A percentile compares a stretch with the other conserved stretches of the same genome.
phyloP scores from a whole-genome alignment of 2,797 vertebrate species.

The Myioborus melanocephalus region DNA sequence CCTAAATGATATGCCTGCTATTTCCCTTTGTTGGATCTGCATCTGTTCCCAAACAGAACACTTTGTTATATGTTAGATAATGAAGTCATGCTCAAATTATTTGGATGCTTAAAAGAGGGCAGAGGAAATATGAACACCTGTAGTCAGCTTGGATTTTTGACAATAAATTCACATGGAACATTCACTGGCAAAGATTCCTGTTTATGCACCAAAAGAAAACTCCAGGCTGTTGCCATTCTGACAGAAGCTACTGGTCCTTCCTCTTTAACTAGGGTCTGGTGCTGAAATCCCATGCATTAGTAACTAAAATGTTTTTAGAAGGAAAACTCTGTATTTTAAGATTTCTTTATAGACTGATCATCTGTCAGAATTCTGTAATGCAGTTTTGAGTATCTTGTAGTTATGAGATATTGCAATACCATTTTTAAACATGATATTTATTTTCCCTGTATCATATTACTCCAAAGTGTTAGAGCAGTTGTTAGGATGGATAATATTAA shows the following conservation, averaged over 20 bases:
- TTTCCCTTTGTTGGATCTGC: neutral
- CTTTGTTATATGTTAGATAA: neutral
- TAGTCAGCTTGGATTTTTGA: neutral
- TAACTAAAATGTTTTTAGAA: neutral
- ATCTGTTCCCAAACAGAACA: neutral
- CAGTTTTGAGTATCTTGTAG: neutral
- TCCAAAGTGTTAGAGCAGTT: neutral
- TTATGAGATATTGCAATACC: rapidly evolving
- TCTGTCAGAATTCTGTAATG: neutral
- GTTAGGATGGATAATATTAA: neutral
- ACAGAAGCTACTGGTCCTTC: neutral
- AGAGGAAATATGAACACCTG: neutral
- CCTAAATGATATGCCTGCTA: neutral
- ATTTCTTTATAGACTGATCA: neutral
- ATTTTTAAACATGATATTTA: neutral
- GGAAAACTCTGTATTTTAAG: neutral
- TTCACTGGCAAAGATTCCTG: neutral
- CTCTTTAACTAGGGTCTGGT: neutral
- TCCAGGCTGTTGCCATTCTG: neutral
- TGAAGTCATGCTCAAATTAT: neutral
- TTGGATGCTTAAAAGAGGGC: neutral
- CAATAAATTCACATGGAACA: rapidly evolving
- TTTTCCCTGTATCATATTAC: neutral
- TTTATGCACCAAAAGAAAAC: neutral
- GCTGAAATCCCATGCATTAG: neutral